Base-by-base conservation (phyloP, 2,797 vertebrate species). In the Leptoclinus maculatus region DNA sequence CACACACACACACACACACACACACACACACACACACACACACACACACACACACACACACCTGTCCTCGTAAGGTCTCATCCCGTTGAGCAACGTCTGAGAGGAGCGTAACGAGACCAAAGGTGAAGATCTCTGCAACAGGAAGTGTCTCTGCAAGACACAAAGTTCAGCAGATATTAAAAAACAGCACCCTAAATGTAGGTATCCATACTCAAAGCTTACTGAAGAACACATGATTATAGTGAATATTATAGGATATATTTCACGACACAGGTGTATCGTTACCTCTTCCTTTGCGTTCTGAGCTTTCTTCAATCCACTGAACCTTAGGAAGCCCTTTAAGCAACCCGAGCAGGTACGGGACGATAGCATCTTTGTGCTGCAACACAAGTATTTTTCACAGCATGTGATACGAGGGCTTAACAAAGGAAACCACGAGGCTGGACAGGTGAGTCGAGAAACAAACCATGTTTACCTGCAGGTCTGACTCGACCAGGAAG, bases 301-400 rank as follows among this genome's bases (percentile, higher is more conserved):
- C 95, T 0, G 96, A 97, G 93, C 96, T 97, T 92, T 99, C 97
- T 90, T 99, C 98, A 72, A 99, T 97, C 98, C 98, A 99, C 0
- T 97, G 97, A 14, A 99, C 97, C 90, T 96, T 97, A 5, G 97
- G 97, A 71, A 99, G 96, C 36, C 98, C 97, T 91, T 93, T 97
- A 53, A 99, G 93, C 83, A 99, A 92, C 25, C 95, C 96, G 4
- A 99, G 95, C 12, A 99, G 95, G 83, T 99, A 99, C 1, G 98
- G 97, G 74, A 99, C 95, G 41, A 99, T 94, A 0, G 87, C 82
- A 12, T 99, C 97, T 95, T 97, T 99, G 93, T 99, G 97, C 98
- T 99, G 83, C 41, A 93, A 92, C 80, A 59, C 62, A 91, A 85
- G 0, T 13, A 19, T n/a, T 58, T 49, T 23, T n/a, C 16, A 56